Evolutionary conservation across 1,140 invertebrate genomes (phyloP).

Genomic region (Leptestheria dahalacensis): DNA sequence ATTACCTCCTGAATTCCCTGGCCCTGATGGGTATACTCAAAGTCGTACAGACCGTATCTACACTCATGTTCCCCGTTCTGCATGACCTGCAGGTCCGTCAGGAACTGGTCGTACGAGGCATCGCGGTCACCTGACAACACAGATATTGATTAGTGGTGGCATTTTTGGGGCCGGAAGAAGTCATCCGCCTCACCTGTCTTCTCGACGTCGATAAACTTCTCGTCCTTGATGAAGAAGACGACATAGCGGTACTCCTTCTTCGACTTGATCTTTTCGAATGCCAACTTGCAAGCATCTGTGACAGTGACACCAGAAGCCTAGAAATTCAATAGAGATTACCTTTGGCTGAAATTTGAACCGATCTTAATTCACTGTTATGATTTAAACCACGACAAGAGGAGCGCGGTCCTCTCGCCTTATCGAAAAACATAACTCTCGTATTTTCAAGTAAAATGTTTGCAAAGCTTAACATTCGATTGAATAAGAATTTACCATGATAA

Average conservation of each 20-base stretch:
- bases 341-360: too few species aligned
- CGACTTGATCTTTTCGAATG: slow-evolving; percentile 92
- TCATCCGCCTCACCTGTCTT: slow-evolving; percentile 53
- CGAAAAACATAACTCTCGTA: too few species aligned
- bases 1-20: slow-evolving; percentile 72
- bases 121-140: slow-evolving; percentile 44
- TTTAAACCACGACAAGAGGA: too few species aligned
- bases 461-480: too few species aligned
- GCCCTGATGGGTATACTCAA: slow-evolving; percentile 88
- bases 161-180: slow-evolving; percentile 11
- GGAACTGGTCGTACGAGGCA: slow-evolving; percentile 74
- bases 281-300: slow-evolving; percentile 82
- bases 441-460: too few species aligned
- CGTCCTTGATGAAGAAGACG: slow-evolving; percentile 87
- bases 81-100: slow-evolving; percentile 75
- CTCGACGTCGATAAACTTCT: slow-evolving; percentile 85
- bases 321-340: slow-evolving; percentile 25
- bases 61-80: slow-evolving; percentile 60
- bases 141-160: background rate
- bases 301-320: slow-evolving; percentile 92
- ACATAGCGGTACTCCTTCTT: slow-evolving; percentile 93
- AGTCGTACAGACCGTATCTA: slow-evolving; percentile 88
- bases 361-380: too few species aligned
- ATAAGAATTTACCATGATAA: too few species aligned
- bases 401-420: too few species aligned